phyloP scores from a whole-genome alignment of 2,113 vertebrate species.

The Setophaga petechia region DNA sequence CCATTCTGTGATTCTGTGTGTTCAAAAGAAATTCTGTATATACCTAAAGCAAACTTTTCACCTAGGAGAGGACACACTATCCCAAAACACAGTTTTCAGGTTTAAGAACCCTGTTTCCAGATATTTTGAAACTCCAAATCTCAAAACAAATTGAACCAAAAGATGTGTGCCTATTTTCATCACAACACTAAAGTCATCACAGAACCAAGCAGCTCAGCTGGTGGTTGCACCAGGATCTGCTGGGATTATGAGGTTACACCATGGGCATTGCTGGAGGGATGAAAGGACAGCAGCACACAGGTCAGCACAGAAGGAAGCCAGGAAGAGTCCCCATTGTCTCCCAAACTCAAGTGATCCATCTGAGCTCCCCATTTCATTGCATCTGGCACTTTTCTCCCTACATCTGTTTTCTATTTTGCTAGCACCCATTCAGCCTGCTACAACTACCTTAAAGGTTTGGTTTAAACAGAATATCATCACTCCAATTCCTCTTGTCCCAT shows the following conservation, averaged over 20 bases:
- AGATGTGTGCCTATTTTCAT: background rate
- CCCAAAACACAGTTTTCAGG: background rate
- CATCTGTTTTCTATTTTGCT: background rate
- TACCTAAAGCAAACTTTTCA: background rate
- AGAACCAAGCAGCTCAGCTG: accelerated
- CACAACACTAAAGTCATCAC: background rate
- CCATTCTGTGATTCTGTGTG: background rate
- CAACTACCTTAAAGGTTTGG: background rate
- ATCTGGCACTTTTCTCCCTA: background rate
- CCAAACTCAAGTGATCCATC: background rate
- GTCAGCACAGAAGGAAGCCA: background rate
- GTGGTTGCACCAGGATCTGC: background rate
- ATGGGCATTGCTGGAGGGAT: background rate
- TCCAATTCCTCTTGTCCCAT: background rate
- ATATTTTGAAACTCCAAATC: background rate
- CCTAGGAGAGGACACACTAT: background rate
- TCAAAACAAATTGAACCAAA: background rate
- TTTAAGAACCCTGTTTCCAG: background rate
- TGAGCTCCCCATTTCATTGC: background rate
- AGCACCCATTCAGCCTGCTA: background rate
- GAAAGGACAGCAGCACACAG: background rate
- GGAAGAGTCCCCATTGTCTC: background rate
- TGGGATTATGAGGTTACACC: background rate
- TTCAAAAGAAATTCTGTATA: background rate
- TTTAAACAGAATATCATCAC: background rate